Percentiles rank a stretch among this genome's conserved stretches.
phyloP scores from a whole-genome alignment of 2,888 invertebrate genomes.

The Synanthedon formicaeformis region DNA sequence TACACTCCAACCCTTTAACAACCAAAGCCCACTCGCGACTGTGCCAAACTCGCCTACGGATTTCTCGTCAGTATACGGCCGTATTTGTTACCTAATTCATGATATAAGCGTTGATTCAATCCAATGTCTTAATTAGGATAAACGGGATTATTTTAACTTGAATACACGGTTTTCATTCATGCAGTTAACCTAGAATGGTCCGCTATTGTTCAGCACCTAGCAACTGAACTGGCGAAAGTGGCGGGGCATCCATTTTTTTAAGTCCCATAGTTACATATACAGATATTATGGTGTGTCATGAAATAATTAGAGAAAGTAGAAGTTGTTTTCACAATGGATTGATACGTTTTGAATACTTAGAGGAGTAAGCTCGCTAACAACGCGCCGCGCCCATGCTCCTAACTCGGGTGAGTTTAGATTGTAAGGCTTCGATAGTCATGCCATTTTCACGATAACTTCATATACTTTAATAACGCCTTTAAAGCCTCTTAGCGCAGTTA shows the following conservation, averaged over 20 bases:
- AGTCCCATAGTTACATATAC: constrained; percentile 24
- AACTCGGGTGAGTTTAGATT: constrained; percentile 65
- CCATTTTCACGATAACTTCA: constrained; percentile 40
- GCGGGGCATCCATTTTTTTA: constrained; percentile 35
- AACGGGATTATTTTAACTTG: too few relatives aligned
- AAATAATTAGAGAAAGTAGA: constrained; percentile 24
- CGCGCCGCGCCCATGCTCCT: constrained; percentile 68
- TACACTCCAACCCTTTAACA: constrained; percentile 41
- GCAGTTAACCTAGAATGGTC: constrained; percentile 40
- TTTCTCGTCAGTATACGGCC: neutral
- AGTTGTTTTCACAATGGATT: constrained; percentile 51
- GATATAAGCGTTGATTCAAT: too few relatives aligned
- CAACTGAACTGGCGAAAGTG: constrained; percentile 44
- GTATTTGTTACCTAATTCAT: constrained; percentile 5
- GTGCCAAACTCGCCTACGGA: constrained; percentile 31
- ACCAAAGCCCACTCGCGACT: constrained; percentile 9
- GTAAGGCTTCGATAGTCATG: constrained; percentile 59
- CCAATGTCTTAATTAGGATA: too few relatives aligned
- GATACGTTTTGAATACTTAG: constrained; percentile 29
- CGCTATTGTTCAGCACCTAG: constrained; percentile 53
- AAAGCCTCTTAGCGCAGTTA: neutral
- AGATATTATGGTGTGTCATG: neutral
- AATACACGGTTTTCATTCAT: constrained; percentile 43
- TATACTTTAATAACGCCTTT: constrained; percentile 1
- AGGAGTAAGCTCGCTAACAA: constrained; percentile 49